These are phyloP conservation scores for Lagopus muta DNA, from an alignment of 2,113 vertebrate species.

Conservation along the genomic window DNA sequence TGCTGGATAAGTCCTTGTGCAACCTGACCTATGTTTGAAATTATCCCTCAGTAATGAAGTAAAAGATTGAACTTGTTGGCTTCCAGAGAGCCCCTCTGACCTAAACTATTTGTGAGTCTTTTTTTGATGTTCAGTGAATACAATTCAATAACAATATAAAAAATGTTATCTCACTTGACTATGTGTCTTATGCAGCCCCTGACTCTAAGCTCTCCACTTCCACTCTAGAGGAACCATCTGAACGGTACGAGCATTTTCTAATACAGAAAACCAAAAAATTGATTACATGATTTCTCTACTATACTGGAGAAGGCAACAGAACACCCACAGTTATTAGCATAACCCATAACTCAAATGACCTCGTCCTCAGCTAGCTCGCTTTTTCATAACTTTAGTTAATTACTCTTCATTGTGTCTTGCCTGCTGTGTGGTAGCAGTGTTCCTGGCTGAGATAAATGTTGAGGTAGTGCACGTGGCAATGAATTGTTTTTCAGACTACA, in stretches of 20 bases:
- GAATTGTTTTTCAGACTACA: not conserved
- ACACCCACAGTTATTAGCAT: not conserved
- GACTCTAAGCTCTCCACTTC: not conserved
- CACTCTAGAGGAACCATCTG: not conserved
- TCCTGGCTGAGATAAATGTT: not conserved
- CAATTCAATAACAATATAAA: not conserved
- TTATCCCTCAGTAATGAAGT: not conserved
- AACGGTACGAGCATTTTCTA: not conserved
- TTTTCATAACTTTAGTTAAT: not conserved
- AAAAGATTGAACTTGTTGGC: not conserved
- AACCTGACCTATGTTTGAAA: not conserved
- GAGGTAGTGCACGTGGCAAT: not conserved
- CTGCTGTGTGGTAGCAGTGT: not conserved
- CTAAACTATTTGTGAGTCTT: not conserved
- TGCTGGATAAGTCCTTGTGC: not conserved
- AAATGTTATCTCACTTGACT: not conserved
- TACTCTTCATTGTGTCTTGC: accelerated
- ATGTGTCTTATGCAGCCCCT: accelerated
- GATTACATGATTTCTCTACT: not conserved
- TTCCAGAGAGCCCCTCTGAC: not conserved
- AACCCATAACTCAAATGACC: not conserved
- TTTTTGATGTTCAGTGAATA: not conserved
- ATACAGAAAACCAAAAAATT: not conserved
- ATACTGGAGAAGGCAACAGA: not conserved
- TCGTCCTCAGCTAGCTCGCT: not conserved